Percentiles rank a stretch among this genome's conserved stretches.
These are phyloP conservation scores for Diuraphis noxia DNA, from an alignment of 1,140 invertebrate species.

Conservation along the genomic window DNA sequence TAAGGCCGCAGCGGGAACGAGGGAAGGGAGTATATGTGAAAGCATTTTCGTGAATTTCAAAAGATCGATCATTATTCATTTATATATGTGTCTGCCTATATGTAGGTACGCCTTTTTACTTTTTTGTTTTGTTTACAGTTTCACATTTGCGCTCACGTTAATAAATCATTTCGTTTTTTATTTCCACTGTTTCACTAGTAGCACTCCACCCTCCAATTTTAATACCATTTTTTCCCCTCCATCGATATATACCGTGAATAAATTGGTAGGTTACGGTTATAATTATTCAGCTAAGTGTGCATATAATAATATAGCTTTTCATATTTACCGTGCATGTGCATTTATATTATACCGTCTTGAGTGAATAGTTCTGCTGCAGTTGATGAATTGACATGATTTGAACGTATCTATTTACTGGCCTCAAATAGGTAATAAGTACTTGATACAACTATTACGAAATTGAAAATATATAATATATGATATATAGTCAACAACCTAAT, in stretches of 20 bases:
- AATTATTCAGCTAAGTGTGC: not conserved
- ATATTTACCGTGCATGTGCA: not conserved
- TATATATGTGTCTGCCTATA: not conserved
- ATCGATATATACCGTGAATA: not conserved
- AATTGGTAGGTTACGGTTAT: not conserved
- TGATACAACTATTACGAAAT: not conserved
- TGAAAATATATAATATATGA: not conserved
- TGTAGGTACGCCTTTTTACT: not conserved
- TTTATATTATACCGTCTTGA: not conserved
- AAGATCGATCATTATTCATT: slow-evolving; percentile 32
- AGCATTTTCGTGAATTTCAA: not conserved
- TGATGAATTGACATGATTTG: not conserved
- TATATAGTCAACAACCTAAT: not conserved
- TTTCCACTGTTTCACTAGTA: not conserved
- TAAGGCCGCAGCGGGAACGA: not conserved
- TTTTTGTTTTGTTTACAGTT: slow-evolving; percentile 21
- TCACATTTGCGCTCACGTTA: not conserved
- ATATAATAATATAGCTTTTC: not conserved
- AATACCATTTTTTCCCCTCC: not conserved
- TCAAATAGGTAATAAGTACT: not conserved
- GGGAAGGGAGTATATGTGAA: not conserved
- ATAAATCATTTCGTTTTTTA: slow-evolving; percentile 20
- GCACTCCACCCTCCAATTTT: not conserved
- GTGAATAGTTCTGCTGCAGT: not conserved
- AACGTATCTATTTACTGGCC: not conserved